Evolutionary conservation across 2,888 invertebrate species (phyloP).

Genomic region (Lumbricus terrestris): DNA sequence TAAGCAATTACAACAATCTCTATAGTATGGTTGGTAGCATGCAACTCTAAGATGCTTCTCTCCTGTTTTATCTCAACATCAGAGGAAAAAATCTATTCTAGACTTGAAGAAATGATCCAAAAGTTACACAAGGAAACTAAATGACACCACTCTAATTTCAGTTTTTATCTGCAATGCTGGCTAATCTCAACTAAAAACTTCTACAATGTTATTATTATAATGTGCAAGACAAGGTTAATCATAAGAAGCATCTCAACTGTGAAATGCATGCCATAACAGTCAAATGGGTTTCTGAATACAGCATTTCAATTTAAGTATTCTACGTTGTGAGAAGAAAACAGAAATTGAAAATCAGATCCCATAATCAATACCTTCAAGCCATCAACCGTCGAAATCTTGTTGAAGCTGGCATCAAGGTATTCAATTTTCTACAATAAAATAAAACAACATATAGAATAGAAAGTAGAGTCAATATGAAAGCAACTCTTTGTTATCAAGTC

Average conservation of each 20-base stretch:
- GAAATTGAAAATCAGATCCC: not conserved
- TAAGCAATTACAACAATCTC: too few relatives aligned
- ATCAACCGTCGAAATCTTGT: constrained; percentile 50
- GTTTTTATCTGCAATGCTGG: not conserved
- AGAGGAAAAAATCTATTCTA: too few relatives aligned
- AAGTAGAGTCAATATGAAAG: too few relatives aligned
- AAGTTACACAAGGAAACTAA: not conserved
- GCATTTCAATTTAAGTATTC: not conserved
- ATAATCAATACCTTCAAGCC: constrained; percentile 11
- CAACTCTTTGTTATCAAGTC: too few relatives aligned
- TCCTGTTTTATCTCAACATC: too few relatives aligned
- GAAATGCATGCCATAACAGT: not conserved
- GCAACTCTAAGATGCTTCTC: too few relatives aligned
- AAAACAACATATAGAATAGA: not conserved
- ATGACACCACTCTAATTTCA: not conserved
- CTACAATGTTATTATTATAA: not conserved
- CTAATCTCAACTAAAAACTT: not conserved
- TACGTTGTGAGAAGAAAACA: not conserved
- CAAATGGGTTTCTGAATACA: too few relatives aligned
- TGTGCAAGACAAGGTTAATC: too few relatives aligned
- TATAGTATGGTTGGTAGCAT: too few relatives aligned
- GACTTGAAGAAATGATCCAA: not conserved
- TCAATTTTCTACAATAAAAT: constrained; percentile 48
- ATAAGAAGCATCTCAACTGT: not conserved
- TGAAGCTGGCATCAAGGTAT: constrained; percentile 58